A percentile compares a stretch with the other conserved stretches of the same genome.
Evolutionary conservation across 1,140 invertebrate species (phyloP).

Genomic region (Hyposmocoma kahamanoa): DNA sequence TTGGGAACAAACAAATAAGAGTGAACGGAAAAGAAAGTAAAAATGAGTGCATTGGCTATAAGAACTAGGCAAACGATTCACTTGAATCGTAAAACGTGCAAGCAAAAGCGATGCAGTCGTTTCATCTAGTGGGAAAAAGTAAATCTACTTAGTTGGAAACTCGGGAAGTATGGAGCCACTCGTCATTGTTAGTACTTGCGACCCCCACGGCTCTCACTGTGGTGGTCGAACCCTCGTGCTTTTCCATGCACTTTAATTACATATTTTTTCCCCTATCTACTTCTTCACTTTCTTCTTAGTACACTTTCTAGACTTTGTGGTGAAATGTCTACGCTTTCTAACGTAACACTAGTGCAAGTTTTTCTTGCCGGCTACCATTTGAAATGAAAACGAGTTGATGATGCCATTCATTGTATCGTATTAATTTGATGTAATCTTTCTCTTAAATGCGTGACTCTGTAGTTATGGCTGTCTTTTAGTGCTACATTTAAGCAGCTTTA

Average conservation of each 20-base stretch:
- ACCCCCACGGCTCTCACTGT: no score
- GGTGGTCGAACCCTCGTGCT: no score
- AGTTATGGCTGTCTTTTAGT: no score
- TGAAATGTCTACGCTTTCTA: constrained; percentile 70
- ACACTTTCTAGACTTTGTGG: constrained; percentile 71
- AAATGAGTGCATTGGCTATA: constrained; percentile 66
- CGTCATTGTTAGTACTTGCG: no score
- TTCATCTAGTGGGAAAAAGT: constrained; percentile 61
- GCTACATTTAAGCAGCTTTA: no score
- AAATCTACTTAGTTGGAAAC: constrained; percentile 48
- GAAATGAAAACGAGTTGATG: constrained; percentile 64
- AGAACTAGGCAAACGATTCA: constrained; percentile 59
- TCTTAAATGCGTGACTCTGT: no score
- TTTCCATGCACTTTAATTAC: constrained; percentile 41
- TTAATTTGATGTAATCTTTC: no score
- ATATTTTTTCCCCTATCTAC: constrained; percentile 59
- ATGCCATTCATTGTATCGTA: constrained; percentile 33
- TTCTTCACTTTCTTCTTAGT: constrained; percentile 71
- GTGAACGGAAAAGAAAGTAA: constrained; percentile 72
- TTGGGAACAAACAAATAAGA: constrained; percentile 48
- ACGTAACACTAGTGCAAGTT: constrained; percentile 68
- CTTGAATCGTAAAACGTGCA: constrained; percentile 49
- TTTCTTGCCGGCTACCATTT: constrained; percentile 53
- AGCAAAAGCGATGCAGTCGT: constrained; percentile 36
- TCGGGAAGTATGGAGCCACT: constrained; percentile 39